Base-by-base conservation (phyloP, 2,888 invertebrate species). In the Hemicrepidius hirtus region DNA sequence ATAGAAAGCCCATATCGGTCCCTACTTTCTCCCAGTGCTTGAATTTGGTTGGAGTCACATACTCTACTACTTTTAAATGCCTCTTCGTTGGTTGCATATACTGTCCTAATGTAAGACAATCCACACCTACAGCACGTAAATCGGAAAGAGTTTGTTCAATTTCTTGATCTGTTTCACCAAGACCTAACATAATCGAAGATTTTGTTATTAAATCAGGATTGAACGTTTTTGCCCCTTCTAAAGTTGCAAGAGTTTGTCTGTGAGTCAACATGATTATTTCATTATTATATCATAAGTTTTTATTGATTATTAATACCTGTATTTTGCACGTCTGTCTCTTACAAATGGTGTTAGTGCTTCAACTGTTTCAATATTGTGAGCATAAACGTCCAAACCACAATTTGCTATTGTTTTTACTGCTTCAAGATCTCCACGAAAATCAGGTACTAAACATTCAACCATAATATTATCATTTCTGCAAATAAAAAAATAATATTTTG, bases 21-120 rank as follows among this genome's bases (percentile, higher is more conserved):
- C 98, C 99, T 5, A 92, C 87, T 20, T 88, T 86, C 85, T 97
- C 94, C 97, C 97, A 98, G 66, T 92, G 88, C 81, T 93, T 89
- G 85, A 95, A 99, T 87, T 97, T 97, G 75, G 94, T 95, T 0
- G 99, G 99, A 0, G 97, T 98, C 0, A 99, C 96, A 87, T 99
- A 99, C 85, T 99, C 99, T 49, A 93, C 92, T 0, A 98, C 95
- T 88, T 95, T 96, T 24, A 99, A 88, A 86, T 99, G 99, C 7
- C 94, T 90, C 83, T 97, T 98, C 0, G 99, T 99, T 0, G 99
- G 99, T 85, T 99, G 99, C 98, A 99, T 99, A 87, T 99, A 99
- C 84, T 99, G 99, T 0, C 99, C 99, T 4, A 99, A 88, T 0
- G 99, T 99, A 0, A 99, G 86, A 84, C 98, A 98, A 86, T 99